A percentile compares a stretch with the other conserved stretches of the same genome.
These are phyloP conservation scores for Eublepharis macularius DNA, from an alignment of 2,113 vertebrate genomes.

Conservation along the genomic window DNA sequence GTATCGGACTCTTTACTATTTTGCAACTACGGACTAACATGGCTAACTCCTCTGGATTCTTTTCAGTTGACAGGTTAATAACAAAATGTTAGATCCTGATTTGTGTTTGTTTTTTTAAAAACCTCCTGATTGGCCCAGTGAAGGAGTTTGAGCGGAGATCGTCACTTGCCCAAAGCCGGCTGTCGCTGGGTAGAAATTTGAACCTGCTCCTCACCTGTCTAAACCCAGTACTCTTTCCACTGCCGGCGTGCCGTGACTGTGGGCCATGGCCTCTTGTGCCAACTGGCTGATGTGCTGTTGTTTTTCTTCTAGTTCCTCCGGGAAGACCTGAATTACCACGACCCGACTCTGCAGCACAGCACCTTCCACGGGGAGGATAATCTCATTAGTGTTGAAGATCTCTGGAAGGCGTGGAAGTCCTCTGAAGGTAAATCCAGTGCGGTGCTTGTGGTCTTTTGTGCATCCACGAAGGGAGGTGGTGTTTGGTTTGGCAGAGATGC, in stretches of 20 bases:
- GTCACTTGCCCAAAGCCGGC: too few species aligned
- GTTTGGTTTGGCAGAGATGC: neutral
- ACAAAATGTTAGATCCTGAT: neutral
- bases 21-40: too few species aligned
- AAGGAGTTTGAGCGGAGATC: too few species aligned
- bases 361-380: constrained; percentile 97
- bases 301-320: constrained; percentile 86
- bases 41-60: too few species aligned
- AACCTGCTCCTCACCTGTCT: neutral
- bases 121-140: neutral
- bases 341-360: constrained; percentile 95
- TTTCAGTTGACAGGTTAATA: neutral
- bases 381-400: constrained; percentile 95
- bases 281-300: neutral
- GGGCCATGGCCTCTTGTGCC: too few species aligned
- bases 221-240: too few species aligned
- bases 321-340: constrained; percentile 97
- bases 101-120: neutral
- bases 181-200: neutral
- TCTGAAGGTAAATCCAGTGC: constrained; percentile 85
- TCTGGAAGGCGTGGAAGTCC: constrained; percentile 95
- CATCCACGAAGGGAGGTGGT: neutral
- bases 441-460: fast-evolving
- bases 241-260: neutral
- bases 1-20: too few species aligned